phyloP scores from a whole-genome alignment of 1,140 invertebrate species.

The Pissodes strobi region DNA sequence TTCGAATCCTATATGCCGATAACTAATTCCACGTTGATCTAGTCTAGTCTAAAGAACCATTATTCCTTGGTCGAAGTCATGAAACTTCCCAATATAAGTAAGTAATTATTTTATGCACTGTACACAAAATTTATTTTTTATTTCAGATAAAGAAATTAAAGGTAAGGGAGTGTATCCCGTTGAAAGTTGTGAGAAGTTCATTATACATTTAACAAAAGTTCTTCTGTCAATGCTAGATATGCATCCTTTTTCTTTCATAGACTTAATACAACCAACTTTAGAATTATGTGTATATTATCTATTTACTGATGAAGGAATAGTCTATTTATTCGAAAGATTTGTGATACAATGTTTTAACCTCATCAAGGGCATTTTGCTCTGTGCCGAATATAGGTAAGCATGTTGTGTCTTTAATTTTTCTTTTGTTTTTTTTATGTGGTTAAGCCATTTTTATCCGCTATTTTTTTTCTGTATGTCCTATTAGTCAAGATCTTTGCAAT shows the following conservation, averaged over 20 bases:
- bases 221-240: constrained; percentile 73
- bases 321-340: constrained; percentile 80
- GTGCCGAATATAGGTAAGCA: constrained; percentile 64
- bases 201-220: constrained; percentile 79
- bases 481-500: no score
- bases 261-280: constrained; percentile 76
- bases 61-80: no score
- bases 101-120: no score
- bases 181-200: constrained; percentile 77
- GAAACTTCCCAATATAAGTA: no score
- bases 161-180: constrained; percentile 64
- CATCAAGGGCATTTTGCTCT: constrained; percentile 80
- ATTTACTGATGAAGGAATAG: constrained; percentile 78
- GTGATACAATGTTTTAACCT: constrained; percentile 88
- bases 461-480: no score
- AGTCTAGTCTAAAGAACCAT: no score
- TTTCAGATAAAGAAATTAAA: constrained; percentile 59
- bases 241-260: constrained; percentile 78
- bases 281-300: constrained; percentile 84
- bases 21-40: no score
- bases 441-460: no score
- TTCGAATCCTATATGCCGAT: no score
- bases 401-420: background rate
- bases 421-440: background rate
- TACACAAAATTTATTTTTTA: background rate